Evolutionary conservation across 2,113 vertebrate genomes (phyloP), one percentile per base, ranked within the genome.

Genomic region (Epinephelus cyanopodus): DNA sequence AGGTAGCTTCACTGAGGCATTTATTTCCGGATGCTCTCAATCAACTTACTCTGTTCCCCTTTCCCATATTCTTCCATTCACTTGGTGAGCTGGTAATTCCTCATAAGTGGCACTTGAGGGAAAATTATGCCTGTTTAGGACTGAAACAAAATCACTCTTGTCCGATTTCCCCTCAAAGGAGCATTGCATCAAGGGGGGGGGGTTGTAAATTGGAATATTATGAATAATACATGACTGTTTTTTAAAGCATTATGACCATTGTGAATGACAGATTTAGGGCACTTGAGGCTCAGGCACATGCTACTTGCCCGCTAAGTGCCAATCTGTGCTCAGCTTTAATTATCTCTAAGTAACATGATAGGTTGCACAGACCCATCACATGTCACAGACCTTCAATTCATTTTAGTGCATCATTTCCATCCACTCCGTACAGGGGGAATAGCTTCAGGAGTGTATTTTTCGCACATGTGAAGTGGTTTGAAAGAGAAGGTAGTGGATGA

Each of bases 181-280:
- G 75, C 18, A 37, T 67, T 33, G 65, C 61, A 76, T 83, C 52
- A 70, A 74, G n/a, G n/a, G n/a, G 4, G 67, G 23, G 10, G 48
- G 27, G 54, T 74, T 79, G 76, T 77, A 69, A 81, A 91, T 87
- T 79, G 63, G 50, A 71, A 84, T 64, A 61, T 74, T 62, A 83
- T 87, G 50, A 90, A 90, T 87, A 90, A 91, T 61, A 61, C 77
- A 84, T 86, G 76, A 47, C 39, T 83, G 74, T 81, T 79, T 87
- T 90, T 84, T 64, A 71, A 74, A 81, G 71, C 50, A 79, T 78
- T 84, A 84, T 87, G 77, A 71, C 77, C 65, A 21, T 68, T 73
- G 45, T 89, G 88, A 89, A 68, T 82, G 87, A 86, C 84, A 85
- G 81, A 90, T 93, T 90, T 33, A 74, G 87, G 82, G 42, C 69